These are phyloP conservation scores for Drosophila quinaria DNA, from an alignment of 2,888 invertebrate species.

Conservation along the genomic window DNA sequence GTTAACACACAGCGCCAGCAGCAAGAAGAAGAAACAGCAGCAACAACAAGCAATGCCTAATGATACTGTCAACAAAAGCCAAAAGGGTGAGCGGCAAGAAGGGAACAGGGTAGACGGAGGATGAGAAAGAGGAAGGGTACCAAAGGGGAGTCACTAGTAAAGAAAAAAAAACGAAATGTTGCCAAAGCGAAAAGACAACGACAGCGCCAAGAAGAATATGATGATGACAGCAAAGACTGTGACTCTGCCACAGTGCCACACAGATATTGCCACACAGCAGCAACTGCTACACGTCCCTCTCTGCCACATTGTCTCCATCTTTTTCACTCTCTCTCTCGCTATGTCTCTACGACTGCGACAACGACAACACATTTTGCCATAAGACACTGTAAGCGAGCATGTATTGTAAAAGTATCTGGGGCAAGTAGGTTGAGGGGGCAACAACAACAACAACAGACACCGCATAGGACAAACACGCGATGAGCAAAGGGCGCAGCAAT, in stretches of 20 bases:
- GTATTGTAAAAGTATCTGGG: slow-evolving; percentile 58
- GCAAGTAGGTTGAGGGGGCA: neutral
- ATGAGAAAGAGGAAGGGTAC: neutral
- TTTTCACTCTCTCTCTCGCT: too few species aligned
- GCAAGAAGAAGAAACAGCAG: slow-evolving; percentile 30
- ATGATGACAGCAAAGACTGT: slow-evolving; percentile 75
- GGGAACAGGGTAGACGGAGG: neutral
- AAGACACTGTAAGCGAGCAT: slow-evolving; percentile 75
- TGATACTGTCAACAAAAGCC: slow-evolving; percentile 77
- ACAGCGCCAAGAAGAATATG: slow-evolving; percentile 57
- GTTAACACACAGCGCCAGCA: slow-evolving; percentile 62
- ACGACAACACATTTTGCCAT: slow-evolving; percentile 74
- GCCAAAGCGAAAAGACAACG: slow-evolving; percentile 48
- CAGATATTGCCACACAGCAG: slow-evolving; percentile 24
- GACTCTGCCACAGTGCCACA: slow-evolving; percentile 27
- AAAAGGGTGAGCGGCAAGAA: slow-evolving; percentile 36
- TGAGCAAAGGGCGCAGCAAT: slow-evolving; percentile 19
- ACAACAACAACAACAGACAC: slow-evolving; percentile 10
- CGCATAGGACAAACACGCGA: slow-evolving; percentile 42
- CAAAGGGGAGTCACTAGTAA: neutral
- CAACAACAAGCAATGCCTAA: slow-evolving; percentile 64
- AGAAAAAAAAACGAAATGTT: slow-evolving; percentile 32
- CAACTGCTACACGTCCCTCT: slow-evolving; percentile 11
- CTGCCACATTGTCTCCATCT: slow-evolving; percentile 1
- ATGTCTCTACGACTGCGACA: slow-evolving; percentile 47